These are phyloP conservation scores for Tetramorium parvispinum DNA, from an alignment of 1,140 invertebrate species.

Conservation along the genomic window DNA sequence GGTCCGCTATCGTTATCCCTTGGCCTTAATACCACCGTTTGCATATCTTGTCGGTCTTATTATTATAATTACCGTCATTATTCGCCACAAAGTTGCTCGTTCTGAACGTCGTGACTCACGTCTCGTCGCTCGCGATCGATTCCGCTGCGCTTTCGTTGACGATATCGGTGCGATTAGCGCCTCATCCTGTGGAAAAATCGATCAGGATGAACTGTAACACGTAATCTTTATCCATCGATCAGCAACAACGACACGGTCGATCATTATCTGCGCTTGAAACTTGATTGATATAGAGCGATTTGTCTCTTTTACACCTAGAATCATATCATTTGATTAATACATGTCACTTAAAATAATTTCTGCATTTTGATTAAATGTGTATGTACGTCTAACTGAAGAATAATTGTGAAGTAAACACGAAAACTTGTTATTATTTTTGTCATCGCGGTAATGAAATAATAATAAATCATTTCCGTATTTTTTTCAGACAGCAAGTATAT, in stretches of 20 bases:
- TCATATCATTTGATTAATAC: background rate
- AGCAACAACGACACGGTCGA: background rate
- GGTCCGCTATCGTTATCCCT: constrained; percentile 59
- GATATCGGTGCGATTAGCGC: constrained; percentile 37
- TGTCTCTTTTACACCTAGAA: background rate
- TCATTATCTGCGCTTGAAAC: background rate
- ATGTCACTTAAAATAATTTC: background rate
- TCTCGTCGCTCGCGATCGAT: constrained; percentile 49
- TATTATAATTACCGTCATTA: constrained; percentile 62
- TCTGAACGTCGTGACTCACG: constrained; percentile 49
- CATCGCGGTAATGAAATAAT: constrained; percentile 1
- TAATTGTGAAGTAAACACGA: background rate
- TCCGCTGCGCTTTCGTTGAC: constrained; percentile 13
- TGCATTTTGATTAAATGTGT: background rate
- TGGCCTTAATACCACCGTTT: constrained; percentile 55
- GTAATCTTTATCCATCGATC: background rate
- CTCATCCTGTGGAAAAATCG: background rate
- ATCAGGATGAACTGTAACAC: background rate
- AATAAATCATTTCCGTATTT: constrained; percentile 26
- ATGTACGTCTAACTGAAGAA: background rate
- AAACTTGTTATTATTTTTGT: constrained; percentile 24
- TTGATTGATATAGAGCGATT: background rate
- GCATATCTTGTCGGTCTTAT: constrained; percentile 60
- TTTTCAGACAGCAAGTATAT: background rate
- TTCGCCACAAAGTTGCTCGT: constrained; percentile 59